These are phyloP conservation scores for Conops quadrifasciatus DNA, from an alignment of 2,888 invertebrate species.

Conservation along the genomic window DNA sequence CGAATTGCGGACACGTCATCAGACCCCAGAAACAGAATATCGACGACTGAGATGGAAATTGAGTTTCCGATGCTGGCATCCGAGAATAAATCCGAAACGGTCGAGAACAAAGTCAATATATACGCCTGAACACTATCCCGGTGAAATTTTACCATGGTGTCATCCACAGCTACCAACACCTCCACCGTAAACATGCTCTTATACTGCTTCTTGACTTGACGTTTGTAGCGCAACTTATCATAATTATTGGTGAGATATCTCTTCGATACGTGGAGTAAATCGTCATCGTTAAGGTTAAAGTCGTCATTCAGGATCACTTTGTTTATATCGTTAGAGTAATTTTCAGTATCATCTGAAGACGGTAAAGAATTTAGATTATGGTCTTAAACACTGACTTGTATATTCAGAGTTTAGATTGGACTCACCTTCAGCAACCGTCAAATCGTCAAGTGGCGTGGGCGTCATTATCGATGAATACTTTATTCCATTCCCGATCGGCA, in stretches of 20 bases:
- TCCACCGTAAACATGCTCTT: slow-evolving; percentile 81
- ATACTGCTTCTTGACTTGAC: slow-evolving; percentile 58
- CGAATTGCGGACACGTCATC: slow-evolving; percentile 53
- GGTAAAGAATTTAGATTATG: too few relatives aligned
- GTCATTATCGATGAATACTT: slow-evolving; percentile 11
- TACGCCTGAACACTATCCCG: slow-evolving; percentile 74
- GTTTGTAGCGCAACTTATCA: slow-evolving; percentile 57
- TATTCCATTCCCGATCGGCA: slow-evolving; percentile 40
- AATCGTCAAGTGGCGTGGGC: too few relatives aligned
- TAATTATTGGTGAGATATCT: slow-evolving; percentile 45
- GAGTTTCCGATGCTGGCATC: slow-evolving; percentile 87
- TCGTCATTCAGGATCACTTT: slow-evolving; percentile 55
- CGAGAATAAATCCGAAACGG: slow-evolving; percentile 81
- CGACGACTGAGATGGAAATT: slow-evolving; percentile 80
- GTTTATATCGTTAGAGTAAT: too few relatives aligned
- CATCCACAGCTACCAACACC: slow-evolving; percentile 83
- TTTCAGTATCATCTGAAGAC: too few relatives aligned
- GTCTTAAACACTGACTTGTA: too few relatives aligned
- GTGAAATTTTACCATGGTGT: slow-evolving; percentile 81
- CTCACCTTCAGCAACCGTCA: too few relatives aligned
- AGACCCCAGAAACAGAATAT: slow-evolving; percentile 71
- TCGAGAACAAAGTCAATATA: slow-evolving; percentile 83
- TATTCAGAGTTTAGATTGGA: slow-evolving; percentile 57
- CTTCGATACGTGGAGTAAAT: slow-evolving; percentile 51
- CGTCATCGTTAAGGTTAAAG: slow-evolving; percentile 51